phyloP scores from a whole-genome alignment of 2,113 vertebrate species.

The Condylura cristata region DNA sequence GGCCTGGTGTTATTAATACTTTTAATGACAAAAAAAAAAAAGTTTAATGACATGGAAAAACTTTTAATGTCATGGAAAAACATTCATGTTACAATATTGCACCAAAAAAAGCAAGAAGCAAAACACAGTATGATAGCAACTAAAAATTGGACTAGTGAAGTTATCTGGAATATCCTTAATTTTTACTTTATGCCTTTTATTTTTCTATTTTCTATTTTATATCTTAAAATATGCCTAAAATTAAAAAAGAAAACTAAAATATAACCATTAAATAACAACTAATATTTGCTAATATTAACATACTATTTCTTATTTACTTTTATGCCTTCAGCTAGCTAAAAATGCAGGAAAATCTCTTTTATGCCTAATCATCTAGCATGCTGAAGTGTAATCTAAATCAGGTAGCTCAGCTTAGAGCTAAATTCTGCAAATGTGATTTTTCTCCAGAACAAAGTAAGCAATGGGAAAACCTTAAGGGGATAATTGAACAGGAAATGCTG shows the following conservation, averaged over 20 bases:
- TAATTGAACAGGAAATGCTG: not conserved
- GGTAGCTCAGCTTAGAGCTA: not conserved
- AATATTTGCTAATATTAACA: not conserved
- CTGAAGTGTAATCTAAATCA: not conserved
- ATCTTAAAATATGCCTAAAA: not conserved
- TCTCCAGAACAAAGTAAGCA: not conserved
- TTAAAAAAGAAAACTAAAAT: slow-evolving; percentile 16
- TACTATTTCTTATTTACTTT: not conserved
- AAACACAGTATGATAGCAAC: not conserved
- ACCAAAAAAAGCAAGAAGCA: not conserved
- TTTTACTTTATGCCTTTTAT: slow-evolving; percentile 4
- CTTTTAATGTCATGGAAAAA: not conserved
- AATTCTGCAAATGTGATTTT: not conserved
- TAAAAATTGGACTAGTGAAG: not conserved
- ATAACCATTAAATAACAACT: not conserved
- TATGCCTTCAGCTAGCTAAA: not conserved
- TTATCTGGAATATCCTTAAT: not conserved
- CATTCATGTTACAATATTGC: not conserved
- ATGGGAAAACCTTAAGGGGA: not conserved
- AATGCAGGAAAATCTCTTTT: not conserved
- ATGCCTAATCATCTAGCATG: not conserved
- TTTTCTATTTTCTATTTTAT: slow-evolving; percentile 3
- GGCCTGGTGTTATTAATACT: no score
- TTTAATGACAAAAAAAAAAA: no score
- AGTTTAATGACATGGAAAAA: no score